Percentiles rank a stretch among this genome's conserved stretches.
These are phyloP conservation scores for Phrynocephalus guinanensis DNA, from an alignment of 2,797 vertebrate species.

Conservation along the genomic window DNA sequence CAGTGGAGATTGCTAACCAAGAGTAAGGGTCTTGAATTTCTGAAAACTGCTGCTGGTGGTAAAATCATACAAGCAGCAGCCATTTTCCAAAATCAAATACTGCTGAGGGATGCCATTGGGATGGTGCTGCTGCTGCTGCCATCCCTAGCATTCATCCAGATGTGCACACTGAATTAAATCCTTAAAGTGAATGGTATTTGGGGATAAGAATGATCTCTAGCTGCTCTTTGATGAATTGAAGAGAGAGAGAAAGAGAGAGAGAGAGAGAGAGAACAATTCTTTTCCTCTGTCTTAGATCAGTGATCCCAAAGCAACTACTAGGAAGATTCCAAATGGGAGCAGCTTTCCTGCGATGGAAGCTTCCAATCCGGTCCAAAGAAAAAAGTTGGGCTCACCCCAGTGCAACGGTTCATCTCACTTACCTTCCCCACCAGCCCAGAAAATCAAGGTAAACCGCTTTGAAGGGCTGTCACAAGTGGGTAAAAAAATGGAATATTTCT, in stretches of 20 bases:
- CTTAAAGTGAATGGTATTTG: background rate
- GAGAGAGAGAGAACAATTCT: conserved; percentile 13
- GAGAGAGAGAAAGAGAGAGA: too few species aligned
- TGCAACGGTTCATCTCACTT: conserved; percentile 68
- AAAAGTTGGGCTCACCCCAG: conserved; percentile 36
- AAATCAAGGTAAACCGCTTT: conserved; percentile 69
- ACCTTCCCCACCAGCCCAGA: conserved; percentile 47
- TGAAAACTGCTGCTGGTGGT: too few species aligned
- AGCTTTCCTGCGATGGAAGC: conserved; percentile 24
- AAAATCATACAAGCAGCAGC: too few species aligned
- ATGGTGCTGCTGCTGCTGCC: too few species aligned
- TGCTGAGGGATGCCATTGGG: too few species aligned
- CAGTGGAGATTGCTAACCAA: too few species aligned
- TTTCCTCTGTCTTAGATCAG: conserved; percentile 57
- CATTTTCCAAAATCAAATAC: too few species aligned
- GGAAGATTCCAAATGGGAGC: conserved; percentile 68
- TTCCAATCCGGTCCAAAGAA: conserved; percentile 50
- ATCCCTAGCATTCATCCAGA: background rate
- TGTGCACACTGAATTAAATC: background rate
- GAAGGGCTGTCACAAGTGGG: background rate
- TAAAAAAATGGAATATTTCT: background rate
- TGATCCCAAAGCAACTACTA: conserved; percentile 54
- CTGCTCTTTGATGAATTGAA: background rate
- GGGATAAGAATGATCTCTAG: conserved; percentile 18
- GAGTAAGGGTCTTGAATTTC: too few species aligned